These are phyloP conservation scores for Hesperia comma DNA, from an alignment of 2,888 invertebrate genomes.

Conservation along the genomic window DNA sequence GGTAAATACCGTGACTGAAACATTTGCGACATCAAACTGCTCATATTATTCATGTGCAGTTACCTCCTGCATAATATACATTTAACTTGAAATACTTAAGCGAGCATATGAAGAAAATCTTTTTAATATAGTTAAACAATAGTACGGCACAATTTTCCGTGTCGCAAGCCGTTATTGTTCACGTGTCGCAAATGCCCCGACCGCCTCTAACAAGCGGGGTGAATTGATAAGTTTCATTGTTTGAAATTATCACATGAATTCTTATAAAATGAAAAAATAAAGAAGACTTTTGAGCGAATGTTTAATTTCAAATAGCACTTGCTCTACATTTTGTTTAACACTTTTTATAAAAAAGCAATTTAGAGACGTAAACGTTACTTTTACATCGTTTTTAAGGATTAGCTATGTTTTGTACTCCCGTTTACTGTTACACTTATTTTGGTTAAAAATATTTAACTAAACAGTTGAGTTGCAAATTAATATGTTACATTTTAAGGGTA, in stretches of 20 bases:
- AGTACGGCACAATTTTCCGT: constrained; percentile 11
- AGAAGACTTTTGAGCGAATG: no score
- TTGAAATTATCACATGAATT: background rate
- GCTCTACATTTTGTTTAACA: no score
- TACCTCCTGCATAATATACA: background rate
- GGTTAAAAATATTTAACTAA: no score
- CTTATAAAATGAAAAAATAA: constrained; percentile 3
- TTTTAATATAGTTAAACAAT: constrained; percentile 23
- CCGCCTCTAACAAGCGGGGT: constrained; percentile 7
- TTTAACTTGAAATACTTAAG: constrained; percentile 10
- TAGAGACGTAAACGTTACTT: no score
- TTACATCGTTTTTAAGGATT: no score
- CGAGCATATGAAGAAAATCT: constrained; percentile 13
- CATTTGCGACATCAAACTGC: constrained; percentile 3
- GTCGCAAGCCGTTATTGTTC: constrained; percentile 23
- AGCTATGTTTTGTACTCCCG: no score
- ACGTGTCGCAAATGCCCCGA: constrained; percentile 2
- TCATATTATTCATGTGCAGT: background rate
- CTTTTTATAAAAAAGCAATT: no score
- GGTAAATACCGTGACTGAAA: constrained; percentile 5
- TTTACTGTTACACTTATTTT: no score
- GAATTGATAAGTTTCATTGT: constrained; percentile 17
- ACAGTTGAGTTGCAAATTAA: no score
- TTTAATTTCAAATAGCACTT: no score
- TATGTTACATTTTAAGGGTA: no score